Percentiles rank a stretch among this genome's conserved stretches.
Evolutionary conservation across 2,888 invertebrate species (phyloP).

Genomic region (Eupelmus urozonus): DNA sequence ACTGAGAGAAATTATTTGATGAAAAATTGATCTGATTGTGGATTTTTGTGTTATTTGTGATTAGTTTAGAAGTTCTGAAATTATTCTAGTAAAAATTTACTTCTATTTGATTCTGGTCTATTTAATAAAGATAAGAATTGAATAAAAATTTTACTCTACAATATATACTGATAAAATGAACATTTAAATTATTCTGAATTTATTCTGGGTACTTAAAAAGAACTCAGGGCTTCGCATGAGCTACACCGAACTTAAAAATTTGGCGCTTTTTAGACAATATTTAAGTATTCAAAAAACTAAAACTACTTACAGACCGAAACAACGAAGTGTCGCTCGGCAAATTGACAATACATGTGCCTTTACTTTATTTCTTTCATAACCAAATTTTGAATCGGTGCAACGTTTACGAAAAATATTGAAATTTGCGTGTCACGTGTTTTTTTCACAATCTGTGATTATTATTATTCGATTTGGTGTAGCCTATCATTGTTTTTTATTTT

Average conservation of each 20-base stretch:
- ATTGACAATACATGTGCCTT: background rate
- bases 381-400: constrained; percentile 60
- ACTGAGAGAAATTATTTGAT: background rate
- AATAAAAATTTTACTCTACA: constrained; percentile 21
- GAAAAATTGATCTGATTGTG: too few relatives aligned
- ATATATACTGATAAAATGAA: constrained; percentile 12
- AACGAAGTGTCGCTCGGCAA: constrained; percentile 28
- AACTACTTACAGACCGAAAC: constrained; percentile 13
- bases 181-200: too few relatives aligned
- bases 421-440: constrained; percentile 57
- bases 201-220: constrained; percentile 7
- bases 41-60: too few relatives aligned
- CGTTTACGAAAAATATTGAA: constrained; percentile 43
- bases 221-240: constrained; percentile 41
- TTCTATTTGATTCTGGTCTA: too few relatives aligned
- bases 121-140: background rate
- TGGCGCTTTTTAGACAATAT: constrained; percentile 14
- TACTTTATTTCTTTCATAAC: constrained; percentile 26
- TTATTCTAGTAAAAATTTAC: too few relatives aligned
- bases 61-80: too few relatives aligned
- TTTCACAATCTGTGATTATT: constrained; percentile 59
- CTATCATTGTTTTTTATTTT: constrained; percentile 50
- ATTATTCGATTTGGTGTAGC: constrained; percentile 57
- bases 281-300: constrained; percentile 10
- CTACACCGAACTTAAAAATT: constrained; percentile 58